Evolutionary conservation across 2,888 invertebrate species (phyloP).

Genomic region (Ischnura elegans): DNA sequence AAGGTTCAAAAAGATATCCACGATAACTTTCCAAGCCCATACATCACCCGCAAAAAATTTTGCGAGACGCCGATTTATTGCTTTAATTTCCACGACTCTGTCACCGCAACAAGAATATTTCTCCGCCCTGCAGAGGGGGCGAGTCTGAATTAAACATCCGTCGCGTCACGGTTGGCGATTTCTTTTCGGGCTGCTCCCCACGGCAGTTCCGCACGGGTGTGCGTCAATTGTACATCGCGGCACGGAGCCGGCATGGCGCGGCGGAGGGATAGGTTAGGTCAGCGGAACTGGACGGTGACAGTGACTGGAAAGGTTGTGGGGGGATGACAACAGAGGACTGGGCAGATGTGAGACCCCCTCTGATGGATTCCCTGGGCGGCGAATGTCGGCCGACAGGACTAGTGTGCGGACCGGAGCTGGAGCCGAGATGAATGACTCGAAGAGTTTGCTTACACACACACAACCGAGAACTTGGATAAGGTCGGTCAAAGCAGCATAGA

Average conservation of each 20-base stretch:
- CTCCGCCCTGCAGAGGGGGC: not conserved
- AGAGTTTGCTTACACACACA: not conserved
- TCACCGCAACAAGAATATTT: constrained; percentile 24
- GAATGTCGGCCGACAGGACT: not conserved
- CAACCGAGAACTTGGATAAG: not conserved
- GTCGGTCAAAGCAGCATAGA: not conserved
- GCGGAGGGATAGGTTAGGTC: not conserved
- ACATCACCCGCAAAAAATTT: not conserved
- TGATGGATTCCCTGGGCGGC: constrained; percentile 44
- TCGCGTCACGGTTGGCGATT: constrained; percentile 49
- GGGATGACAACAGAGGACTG: not conserved
- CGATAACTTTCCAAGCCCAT: constrained; percentile 19
- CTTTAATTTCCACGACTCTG: constrained; percentile 1
- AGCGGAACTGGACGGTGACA: not conserved
- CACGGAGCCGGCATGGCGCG: not conserved
- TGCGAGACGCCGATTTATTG: not conserved
- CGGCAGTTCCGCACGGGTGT: constrained; percentile 46
- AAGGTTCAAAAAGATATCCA: not conserved
- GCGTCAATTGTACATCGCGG: constrained; percentile 10
- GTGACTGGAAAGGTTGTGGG: not conserved
- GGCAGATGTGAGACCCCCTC: constrained; percentile 47
- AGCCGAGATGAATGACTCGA: constrained; percentile 60
- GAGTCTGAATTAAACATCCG: constrained; percentile 55
- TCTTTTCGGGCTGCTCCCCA: constrained; percentile 19
- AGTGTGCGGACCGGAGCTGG: constrained; percentile 8